Evolutionary conservation across 2,113 vertebrate genomes (phyloP).

Genomic region (Megaleporinus macrocephalus): DNA sequence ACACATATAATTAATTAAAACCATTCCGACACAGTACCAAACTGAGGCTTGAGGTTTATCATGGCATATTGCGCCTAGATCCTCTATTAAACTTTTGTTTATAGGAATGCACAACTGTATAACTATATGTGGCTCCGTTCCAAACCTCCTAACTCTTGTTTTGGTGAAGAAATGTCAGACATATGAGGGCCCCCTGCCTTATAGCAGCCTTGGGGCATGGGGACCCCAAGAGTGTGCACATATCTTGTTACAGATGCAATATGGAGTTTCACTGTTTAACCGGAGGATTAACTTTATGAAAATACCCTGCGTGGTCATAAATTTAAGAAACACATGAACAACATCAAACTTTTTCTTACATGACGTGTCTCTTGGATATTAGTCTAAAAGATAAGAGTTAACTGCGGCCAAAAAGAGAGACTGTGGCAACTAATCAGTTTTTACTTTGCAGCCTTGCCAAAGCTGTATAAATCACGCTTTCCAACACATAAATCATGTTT

Average conservation of each 20-base stretch:
- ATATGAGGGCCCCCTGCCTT: conserved; percentile 35
- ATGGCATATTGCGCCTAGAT: not conserved
- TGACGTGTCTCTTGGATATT: not conserved
- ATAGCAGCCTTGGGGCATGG: conserved; percentile 62
- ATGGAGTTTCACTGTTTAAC: conserved; percentile 51
- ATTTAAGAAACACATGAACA: not conserved
- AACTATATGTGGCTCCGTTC: conserved; percentile 22
- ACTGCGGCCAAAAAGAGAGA: conserved; percentile 5
- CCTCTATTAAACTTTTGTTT: not conserved
- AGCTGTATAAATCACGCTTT: conserved; percentile 1
- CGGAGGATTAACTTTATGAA: conserved; percentile 48
- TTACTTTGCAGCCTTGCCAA: conserved; percentile 17
- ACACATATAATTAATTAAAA: not conserved
- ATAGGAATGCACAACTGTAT: not conserved
- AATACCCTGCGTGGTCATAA: not conserved
- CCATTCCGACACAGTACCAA: not conserved
- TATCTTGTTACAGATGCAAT: conserved; percentile 58
- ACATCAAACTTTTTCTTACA: not conserved
- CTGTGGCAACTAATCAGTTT: conserved; percentile 28
- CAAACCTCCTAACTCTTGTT: conserved; percentile 22
- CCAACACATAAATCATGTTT: not conserved
- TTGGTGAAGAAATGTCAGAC: conserved; percentile 15
- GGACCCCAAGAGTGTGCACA: conserved; percentile 51
- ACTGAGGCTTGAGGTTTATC: not conserved
- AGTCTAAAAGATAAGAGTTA: not conserved